These are phyloP conservation scores for Homarus americanus DNA, from an alignment of 1,140 invertebrate species.

Conservation along the genomic window DNA sequence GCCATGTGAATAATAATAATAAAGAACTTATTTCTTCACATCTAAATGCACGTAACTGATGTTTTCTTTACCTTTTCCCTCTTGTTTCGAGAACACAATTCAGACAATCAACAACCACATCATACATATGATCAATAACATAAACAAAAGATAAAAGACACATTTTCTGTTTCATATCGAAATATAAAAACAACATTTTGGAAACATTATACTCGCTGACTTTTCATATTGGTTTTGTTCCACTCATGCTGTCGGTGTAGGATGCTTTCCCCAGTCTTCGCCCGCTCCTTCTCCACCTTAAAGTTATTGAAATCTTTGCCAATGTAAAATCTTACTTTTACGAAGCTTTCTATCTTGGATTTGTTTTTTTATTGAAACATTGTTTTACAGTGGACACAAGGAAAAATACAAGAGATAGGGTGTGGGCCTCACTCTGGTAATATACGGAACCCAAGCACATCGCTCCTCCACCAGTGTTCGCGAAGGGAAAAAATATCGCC, in stretches of 20 bases:
- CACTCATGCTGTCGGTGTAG: slow-evolving; percentile 23
- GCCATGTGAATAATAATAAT: too few species aligned
- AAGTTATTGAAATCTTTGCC: slow-evolving; percentile 6
- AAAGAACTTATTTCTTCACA: too few species aligned
- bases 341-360: neutral
- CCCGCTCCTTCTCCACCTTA: neutral
- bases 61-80: neutral
- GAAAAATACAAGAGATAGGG: neutral
- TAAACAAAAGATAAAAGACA: slow-evolving; percentile 28
- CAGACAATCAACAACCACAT: neutral
- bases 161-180: slow-evolving; percentile 51
- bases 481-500: slow-evolving; percentile 62
- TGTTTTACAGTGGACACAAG: neutral
- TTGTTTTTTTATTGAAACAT: neutral
- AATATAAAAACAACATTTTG: slow-evolving; percentile 64
- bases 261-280: slow-evolving; percentile 2
- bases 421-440: slow-evolving; percentile 33
- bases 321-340: neutral
- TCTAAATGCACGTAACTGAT: too few species aligned
- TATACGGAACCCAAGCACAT: slow-evolving; percentile 50
- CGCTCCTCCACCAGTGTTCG: slow-evolving; percentile 57
- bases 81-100: neutral
- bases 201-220: slow-evolving; percentile 68
- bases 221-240: slow-evolving; percentile 73
- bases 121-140: slow-evolving; percentile 23